Percentiles rank a stretch among this genome's conserved stretches.
These are phyloP conservation scores for Pemphigus obesinymphae DNA, from an alignment of 1,140 invertebrate species.

Conservation along the genomic window DNA sequence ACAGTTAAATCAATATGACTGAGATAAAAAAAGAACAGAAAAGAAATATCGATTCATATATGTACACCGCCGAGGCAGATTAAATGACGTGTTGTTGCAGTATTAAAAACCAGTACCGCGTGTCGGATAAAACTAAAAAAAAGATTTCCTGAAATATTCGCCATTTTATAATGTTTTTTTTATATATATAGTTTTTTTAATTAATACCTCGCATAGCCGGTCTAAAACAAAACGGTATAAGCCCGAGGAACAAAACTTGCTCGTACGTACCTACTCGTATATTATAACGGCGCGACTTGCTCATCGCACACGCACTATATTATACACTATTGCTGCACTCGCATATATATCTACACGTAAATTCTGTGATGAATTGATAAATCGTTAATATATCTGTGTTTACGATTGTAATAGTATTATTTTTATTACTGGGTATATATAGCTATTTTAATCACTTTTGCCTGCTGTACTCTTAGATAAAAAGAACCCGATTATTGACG, in stretches of 20 bases:
- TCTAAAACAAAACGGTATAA: not conserved
- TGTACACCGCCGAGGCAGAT: too few species aligned
- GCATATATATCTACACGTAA: not conserved
- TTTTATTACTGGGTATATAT: too few species aligned
- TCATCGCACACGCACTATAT: not conserved
- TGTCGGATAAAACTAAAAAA: not conserved
- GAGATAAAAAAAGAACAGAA: too few species aligned
- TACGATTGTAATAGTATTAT: too few species aligned
- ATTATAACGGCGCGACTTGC: not conserved
- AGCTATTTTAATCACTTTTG: too few species aligned
- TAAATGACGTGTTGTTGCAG: not conserved
- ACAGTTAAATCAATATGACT: too few species aligned
- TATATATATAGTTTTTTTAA: not conserved
- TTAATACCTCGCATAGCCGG: not conserved
- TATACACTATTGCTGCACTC: not conserved
- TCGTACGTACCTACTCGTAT: not conserved
- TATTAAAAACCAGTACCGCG: not conserved
- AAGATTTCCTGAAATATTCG: not conserved
- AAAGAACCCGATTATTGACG: not conserved
- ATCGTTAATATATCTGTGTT: not conserved
- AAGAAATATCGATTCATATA: too few species aligned
- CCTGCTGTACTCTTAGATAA: too few species aligned
- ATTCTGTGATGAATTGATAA: not conserved
- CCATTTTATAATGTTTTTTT: not conserved
- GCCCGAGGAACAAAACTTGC: not conserved